A percentile compares a stretch with the other conserved stretches of the same genome.
Conservation (phyloP, 2,797 vertebrate species). For the Hydrolagus colliei region DNA sequence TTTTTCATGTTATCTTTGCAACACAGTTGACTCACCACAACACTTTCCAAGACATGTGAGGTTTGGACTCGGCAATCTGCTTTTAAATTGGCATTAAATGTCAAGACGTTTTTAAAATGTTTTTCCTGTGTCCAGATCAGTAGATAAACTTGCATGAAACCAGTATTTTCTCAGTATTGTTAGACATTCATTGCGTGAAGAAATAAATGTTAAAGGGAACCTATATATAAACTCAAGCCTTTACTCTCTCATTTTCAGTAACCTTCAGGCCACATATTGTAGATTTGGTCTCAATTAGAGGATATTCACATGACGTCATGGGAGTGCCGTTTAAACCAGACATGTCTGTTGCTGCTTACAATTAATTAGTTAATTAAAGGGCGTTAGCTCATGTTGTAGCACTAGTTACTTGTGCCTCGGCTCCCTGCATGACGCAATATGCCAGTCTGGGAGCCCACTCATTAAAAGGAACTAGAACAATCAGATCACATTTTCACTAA, state of each 20-base stretch:
- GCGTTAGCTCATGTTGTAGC: constrained; percentile 16
- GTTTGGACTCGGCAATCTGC: neutral
- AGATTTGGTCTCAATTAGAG: neutral
- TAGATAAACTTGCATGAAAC: constrained; percentile 1
- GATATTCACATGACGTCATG: constrained; percentile 9
- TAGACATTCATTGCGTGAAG: constrained; percentile 9
- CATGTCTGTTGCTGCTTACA: constrained; percentile 9
- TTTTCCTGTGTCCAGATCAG: neutral
- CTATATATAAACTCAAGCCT: neutral
- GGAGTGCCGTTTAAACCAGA: neutral
- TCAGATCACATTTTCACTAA: constrained; percentile 30
- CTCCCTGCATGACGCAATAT: constrained; percentile 4
- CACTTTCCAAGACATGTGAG: neutral
- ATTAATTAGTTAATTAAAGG: constrained; percentile 32
- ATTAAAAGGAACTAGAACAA: constrained; percentile 29
- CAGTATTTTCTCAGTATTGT: neutral
- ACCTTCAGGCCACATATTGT: neutral
- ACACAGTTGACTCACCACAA: constrained; percentile 11
- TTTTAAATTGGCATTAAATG: constrained; percentile 7
- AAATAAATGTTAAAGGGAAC: constrained; percentile 7
- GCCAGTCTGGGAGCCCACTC: constrained; percentile 16
- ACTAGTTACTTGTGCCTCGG: neutral
- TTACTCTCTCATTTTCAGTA: neutral
- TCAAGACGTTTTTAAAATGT: neutral
- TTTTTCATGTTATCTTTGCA: constrained; percentile 18